phyloP scores from a whole-genome alignment of 1,140 invertebrate species.

The Thaumatotibia leucotreta region DNA sequence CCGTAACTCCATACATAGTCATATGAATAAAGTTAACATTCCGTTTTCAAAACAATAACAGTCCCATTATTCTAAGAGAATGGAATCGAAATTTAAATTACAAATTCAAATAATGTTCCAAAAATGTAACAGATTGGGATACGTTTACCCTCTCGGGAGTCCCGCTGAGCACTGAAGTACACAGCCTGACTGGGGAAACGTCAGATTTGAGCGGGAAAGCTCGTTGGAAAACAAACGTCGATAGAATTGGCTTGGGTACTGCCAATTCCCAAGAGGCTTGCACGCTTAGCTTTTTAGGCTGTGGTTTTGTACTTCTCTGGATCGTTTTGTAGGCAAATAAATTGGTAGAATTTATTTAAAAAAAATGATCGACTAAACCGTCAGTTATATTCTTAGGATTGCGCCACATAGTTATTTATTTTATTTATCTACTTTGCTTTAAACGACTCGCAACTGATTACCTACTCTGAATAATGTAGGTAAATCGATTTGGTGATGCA shows the following conservation, averaged over 20 bases:
- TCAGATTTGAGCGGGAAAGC: constrained; percentile 20
- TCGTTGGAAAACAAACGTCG: not conserved
- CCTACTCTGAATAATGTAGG: not conserved
- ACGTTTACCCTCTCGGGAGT: constrained; percentile 10
- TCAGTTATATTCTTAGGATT: constrained; percentile 25
- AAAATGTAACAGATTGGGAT: not conserved
- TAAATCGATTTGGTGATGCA: not conserved
- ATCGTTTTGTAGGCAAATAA: constrained; percentile 24
- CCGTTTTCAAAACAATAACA: not conserved
- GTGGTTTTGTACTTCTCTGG: constrained; percentile 17
- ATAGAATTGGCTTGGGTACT: constrained; percentile 12
- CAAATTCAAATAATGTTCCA: not conserved
- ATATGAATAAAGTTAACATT: not conserved
- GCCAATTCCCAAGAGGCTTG: not conserved
- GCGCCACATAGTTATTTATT: constrained; percentile 24
- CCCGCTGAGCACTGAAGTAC: constrained; percentile 11
- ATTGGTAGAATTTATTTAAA: constrained; percentile 38
- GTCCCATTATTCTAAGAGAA: not conserved
- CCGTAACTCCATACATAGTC: not conserved
- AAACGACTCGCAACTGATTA: constrained; percentile 12
- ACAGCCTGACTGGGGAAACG: constrained; percentile 15
- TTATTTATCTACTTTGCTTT: constrained; percentile 21
- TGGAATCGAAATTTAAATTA: not conserved
- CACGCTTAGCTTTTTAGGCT: constrained; percentile 17
- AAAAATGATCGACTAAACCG: constrained; percentile 30